Evolutionary conservation across 2,797 vertebrate species (phyloP).

Genomic region (Leontopithecus rosalia): DNA sequence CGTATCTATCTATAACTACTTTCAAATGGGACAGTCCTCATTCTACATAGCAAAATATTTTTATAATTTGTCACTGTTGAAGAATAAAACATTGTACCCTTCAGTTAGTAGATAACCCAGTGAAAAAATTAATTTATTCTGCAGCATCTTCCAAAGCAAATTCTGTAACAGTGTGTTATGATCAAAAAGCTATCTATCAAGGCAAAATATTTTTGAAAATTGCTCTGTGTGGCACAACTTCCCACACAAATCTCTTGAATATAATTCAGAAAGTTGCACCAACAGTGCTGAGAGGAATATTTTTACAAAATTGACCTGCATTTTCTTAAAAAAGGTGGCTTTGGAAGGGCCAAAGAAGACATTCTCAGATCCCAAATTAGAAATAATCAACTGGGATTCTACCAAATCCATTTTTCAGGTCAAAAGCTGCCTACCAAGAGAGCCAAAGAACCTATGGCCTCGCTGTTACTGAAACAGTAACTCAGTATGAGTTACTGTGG

Average conservation of each 20-base stretch:
- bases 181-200: background rate
- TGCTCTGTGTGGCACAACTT: background rate
- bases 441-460: background rate
- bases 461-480: background rate
- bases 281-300: background rate
- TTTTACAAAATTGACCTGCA: conserved; percentile 22
- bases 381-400: conserved; percentile 13
- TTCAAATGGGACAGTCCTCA: conserved; percentile 23
- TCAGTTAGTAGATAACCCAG: background rate
- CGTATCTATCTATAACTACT: background rate
- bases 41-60: conserved; percentile 64
- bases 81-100: background rate
- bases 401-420: background rate
- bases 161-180: background rate
- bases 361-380: background rate
- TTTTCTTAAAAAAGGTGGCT: conserved; percentile 48
- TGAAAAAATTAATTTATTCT: conserved; percentile 35
- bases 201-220: conserved; percentile 50
- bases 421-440: background rate
- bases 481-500: no score
- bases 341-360: conserved; percentile 16
- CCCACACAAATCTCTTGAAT: conserved; percentile 15
- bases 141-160: conserved; percentile 31
- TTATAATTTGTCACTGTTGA: conserved; percentile 33
- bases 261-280: background rate